A percentile compares a stretch with the other conserved stretches of the same genome.
These are phyloP conservation scores for Gobius niger DNA, from an alignment of 2,113 vertebrate species.

Conservation along the genomic window DNA sequence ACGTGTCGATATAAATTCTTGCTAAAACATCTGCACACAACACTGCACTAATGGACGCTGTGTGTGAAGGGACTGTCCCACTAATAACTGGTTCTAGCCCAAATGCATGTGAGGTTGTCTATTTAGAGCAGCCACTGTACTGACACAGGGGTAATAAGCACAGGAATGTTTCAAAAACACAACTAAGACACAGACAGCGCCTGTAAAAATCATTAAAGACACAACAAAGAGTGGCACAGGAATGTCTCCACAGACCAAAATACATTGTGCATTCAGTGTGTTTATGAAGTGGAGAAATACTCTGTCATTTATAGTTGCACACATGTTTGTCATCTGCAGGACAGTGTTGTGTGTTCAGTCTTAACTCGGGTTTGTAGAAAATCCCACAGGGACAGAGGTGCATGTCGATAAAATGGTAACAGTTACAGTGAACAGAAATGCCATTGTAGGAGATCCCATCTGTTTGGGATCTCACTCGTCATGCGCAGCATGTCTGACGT, in stretches of 20 bases:
- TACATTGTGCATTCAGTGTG: constrained; percentile 42
- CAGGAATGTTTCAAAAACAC: constrained; percentile 62
- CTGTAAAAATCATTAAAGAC: constrained; percentile 71
- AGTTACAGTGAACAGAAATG: constrained; percentile 27
- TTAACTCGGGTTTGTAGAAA: constrained; percentile 64
- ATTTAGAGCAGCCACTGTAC: constrained; percentile 41
- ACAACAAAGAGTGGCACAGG: constrained; percentile 66
- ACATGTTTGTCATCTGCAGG: constrained; percentile 74
- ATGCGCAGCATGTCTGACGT: constrained; percentile 8
- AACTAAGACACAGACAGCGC: constrained; percentile 63
- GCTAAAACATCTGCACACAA: neutral
- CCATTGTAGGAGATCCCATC: constrained; percentile 42
- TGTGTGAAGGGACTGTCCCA: constrained; percentile 35
- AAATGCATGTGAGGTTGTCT: constrained; percentile 43
- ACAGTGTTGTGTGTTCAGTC: constrained; percentile 68
- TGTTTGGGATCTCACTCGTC: constrained; percentile 20
- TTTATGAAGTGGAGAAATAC: constrained; percentile 57
- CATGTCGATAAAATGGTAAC: constrained; percentile 46
- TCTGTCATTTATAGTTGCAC: constrained; percentile 69
- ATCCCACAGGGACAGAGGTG: constrained; percentile 61
- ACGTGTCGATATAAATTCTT: constrained; percentile 4
- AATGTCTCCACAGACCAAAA: constrained; percentile 59
- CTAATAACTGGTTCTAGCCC: constrained; percentile 27
- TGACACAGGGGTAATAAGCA: constrained; percentile 47
- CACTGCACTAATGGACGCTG: constrained; percentile 27